Evolutionary conservation across 2,797 vertebrate species (phyloP).

Genomic region (Catharus ustulatus): DNA sequence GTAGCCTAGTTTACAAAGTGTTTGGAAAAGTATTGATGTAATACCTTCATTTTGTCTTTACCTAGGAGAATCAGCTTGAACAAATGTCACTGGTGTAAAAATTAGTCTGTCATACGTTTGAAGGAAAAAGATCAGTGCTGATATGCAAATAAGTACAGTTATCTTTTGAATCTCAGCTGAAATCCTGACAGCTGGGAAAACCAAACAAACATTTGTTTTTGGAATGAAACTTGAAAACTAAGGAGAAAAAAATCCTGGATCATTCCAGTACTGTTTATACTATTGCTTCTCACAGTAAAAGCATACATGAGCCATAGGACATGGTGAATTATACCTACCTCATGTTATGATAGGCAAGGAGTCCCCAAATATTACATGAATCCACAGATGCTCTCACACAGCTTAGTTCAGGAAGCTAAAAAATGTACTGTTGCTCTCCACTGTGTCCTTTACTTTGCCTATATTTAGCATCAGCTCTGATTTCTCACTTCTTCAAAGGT

Average conservation of each 20-base stretch:
- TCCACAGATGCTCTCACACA: neutral
- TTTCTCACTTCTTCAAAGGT: neutral
- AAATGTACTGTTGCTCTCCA: neutral
- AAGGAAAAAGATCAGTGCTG: neutral
- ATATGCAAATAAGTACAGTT: neutral
- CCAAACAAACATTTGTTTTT: neutral
- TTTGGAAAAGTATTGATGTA: neutral
- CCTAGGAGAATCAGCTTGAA: neutral
- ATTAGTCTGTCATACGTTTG: neutral
- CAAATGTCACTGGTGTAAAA: neutral
- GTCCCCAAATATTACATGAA: neutral
- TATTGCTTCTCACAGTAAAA: neutral
- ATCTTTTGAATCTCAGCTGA: neutral
- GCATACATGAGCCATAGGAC: neutral
- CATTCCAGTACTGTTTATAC: neutral
- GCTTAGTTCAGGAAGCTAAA: neutral
- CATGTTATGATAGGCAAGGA: neutral
- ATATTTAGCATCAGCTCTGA: neutral
- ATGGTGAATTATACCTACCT: neutral
- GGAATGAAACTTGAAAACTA: neutral
- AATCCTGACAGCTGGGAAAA: conserved; percentile 1
- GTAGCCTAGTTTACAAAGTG: neutral
- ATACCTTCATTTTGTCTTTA: neutral
- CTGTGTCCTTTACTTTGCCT: neutral
- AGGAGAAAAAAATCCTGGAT: neutral